phyloP scores from a whole-genome alignment of 2,113 vertebrate species.

The Nerophis ophidion region DNA sequence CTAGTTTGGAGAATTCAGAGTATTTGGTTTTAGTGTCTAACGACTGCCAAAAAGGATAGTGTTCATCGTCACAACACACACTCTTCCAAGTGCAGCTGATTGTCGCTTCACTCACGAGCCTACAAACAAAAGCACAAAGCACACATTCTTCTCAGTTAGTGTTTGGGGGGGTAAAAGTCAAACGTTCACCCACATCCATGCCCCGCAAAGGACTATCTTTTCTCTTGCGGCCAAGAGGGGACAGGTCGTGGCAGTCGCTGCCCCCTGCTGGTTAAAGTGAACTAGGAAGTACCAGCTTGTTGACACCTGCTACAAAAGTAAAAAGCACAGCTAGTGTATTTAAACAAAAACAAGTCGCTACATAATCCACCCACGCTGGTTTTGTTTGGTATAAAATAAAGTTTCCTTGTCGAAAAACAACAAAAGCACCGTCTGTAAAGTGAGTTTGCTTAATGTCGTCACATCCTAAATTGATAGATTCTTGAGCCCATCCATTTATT shows the following conservation, averaged over 20 bases:
- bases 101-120: not conserved
- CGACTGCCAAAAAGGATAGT: not conserved
- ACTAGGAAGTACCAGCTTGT: not conserved
- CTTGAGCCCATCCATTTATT: not conserved
- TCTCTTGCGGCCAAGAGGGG: not conserved
- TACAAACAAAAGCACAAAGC: not conserved
- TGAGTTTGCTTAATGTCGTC: no score
- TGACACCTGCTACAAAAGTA: not conserved
- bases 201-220: not conserved
- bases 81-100: not conserved
- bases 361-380: not conserved
- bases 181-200: not conserved
- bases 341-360: not conserved
- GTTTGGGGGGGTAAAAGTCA: not conserved
- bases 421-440: conserved; percentile 4
- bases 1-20: not conserved
- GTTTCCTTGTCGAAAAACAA: not conserved
- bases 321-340: not conserved
- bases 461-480: not conserved
- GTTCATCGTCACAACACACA: not conserved
- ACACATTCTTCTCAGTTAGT: not conserved
- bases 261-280: conserved; percentile 2
- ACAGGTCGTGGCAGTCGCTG: not conserved
- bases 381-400: conserved; percentile 4
- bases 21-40: not conserved